A percentile compares a stretch with the other conserved stretches of the same genome.
Evolutionary conservation across 1,140 invertebrate genomes (phyloP).

Genomic region (Diplogasteroides magnus): DNA sequence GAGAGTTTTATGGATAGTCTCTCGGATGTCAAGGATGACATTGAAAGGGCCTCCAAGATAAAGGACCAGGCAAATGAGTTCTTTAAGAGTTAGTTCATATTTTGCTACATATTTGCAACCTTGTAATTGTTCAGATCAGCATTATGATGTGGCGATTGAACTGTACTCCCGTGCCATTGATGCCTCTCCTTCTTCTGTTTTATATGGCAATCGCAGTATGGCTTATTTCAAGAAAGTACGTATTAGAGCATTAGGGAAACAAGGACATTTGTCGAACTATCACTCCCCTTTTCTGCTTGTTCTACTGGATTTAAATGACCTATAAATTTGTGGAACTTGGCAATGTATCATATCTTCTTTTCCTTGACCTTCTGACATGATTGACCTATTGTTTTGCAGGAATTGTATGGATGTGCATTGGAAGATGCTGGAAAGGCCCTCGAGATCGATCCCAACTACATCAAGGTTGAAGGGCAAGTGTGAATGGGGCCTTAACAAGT

Average conservation of each 20-base stretch:
- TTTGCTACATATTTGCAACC: slow-evolving; percentile 17
- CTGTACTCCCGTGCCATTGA: slow-evolving; percentile 86
- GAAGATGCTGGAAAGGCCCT: slow-evolving; percentile 84
- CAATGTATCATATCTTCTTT: no score
- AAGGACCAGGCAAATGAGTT: slow-evolving; percentile 77
- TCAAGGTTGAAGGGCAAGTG: slow-evolving; percentile 64
- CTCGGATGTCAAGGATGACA: slow-evolving; percentile 15
- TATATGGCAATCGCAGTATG: slow-evolving; percentile 78
- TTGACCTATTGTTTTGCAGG: slow-evolving; percentile 64
- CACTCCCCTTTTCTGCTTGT: no score
- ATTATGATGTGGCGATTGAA: slow-evolving; percentile 79
- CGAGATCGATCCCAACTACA: slow-evolving; percentile 78
- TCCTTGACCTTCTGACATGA: no score
- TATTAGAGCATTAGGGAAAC: slow-evolving; percentile 32
- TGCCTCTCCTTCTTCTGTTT: slow-evolving; percentile 71
- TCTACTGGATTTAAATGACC: no score
- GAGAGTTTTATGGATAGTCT: background rate
- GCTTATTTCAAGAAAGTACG: slow-evolving; percentile 69
- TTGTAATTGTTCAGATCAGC: slow-evolving; percentile 69
- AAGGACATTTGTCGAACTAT: slow-evolving; percentile 22
- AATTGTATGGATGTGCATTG: slow-evolving; percentile 83
- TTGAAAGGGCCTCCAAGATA: slow-evolving; percentile 66
- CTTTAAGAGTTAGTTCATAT: slow-evolving; percentile 72
- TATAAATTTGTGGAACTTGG: no score
- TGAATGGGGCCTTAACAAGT: slow-evolving; percentile 34